A percentile compares a stretch with the other conserved stretches of the same genome.
Evolutionary conservation across 2,888 invertebrate genomes (phyloP).

Genomic region (Eurytoma adleriae): DNA sequence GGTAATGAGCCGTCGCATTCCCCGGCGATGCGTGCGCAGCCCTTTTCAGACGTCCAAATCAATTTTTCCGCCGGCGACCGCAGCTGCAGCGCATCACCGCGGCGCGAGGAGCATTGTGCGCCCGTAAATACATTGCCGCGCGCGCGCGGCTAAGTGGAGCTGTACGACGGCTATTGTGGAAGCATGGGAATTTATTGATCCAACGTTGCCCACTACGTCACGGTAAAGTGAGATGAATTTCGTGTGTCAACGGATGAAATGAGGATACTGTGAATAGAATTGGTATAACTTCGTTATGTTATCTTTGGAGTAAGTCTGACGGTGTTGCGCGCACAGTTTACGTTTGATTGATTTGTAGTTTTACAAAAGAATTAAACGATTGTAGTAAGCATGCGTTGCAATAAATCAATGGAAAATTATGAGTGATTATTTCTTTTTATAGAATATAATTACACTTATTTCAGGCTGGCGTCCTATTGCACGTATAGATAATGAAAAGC

Average conservation of each 20-base stretch:
- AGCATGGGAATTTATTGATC: constrained; percentile 1
- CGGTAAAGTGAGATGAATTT: constrained; percentile 10
- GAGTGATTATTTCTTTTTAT: too few relatives aligned
- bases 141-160: background rate
- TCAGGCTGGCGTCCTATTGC: too few relatives aligned
- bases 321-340: too few relatives aligned
- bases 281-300: background rate
- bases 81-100: constrained; percentile 2
- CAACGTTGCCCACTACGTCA: background rate
- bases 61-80: constrained; percentile 16
- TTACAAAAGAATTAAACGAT: background rate
- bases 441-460: too few relatives aligned
- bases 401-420: too few relatives aligned
- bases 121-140: too few relatives aligned
- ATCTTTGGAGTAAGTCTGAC: background rate
- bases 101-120: background rate
- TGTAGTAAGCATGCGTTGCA: too few relatives aligned
- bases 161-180: background rate
- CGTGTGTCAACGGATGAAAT: background rate
- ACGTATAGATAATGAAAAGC: too few relatives aligned
- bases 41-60: constrained; percentile 17
- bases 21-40: constrained; percentile 31
- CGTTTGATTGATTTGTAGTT: background rate
- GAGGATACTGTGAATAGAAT: background rate
- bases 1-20: constrained; percentile 46